These are phyloP conservation scores for Magallana angulata DNA, from an alignment of 1,140 invertebrate genomes.

Conservation along the genomic window DNA sequence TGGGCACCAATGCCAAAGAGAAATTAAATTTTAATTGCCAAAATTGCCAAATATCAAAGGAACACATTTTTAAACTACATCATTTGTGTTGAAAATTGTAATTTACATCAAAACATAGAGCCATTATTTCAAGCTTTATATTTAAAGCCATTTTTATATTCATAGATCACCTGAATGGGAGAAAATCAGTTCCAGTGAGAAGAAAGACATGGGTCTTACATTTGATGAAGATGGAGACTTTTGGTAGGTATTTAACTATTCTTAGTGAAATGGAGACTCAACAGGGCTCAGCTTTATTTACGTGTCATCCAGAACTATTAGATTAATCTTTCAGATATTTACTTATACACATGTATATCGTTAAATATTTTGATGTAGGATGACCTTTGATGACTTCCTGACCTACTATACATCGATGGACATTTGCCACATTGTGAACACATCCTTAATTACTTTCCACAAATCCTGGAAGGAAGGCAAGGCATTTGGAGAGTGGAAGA, in stretches of 20 bases:
- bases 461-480: slow-evolving; percentile 69
- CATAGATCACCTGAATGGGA: slow-evolving; percentile 88
- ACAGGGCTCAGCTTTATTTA: neutral
- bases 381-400: slow-evolving; percentile 77
- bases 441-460: slow-evolving; percentile 72
- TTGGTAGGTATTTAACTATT: slow-evolving; percentile 83
- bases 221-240: slow-evolving; percentile 99
- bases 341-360: too few relatives aligned
- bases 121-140: too few relatives aligned
- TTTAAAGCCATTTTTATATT: neutral
- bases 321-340: too few relatives aligned
- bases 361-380: slow-evolving; percentile 60
- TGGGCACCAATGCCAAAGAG: too few relatives aligned
- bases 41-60: too few relatives aligned
- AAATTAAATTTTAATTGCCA: too few relatives aligned
- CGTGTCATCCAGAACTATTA: too few relatives aligned
- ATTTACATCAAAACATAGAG: too few relatives aligned
- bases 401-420: slow-evolving; percentile 72
- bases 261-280: neutral
- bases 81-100: too few relatives aligned
- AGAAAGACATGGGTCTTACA: slow-evolving; percentile 92
- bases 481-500: slow-evolving; percentile 65
- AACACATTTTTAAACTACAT: too few relatives aligned
- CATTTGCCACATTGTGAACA: slow-evolving; percentile 75
- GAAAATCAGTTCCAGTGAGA: slow-evolving; percentile 93